Base-by-base conservation (phyloP, 2,113 vertebrate species). In the Xiphophorus couchianus region DNA sequence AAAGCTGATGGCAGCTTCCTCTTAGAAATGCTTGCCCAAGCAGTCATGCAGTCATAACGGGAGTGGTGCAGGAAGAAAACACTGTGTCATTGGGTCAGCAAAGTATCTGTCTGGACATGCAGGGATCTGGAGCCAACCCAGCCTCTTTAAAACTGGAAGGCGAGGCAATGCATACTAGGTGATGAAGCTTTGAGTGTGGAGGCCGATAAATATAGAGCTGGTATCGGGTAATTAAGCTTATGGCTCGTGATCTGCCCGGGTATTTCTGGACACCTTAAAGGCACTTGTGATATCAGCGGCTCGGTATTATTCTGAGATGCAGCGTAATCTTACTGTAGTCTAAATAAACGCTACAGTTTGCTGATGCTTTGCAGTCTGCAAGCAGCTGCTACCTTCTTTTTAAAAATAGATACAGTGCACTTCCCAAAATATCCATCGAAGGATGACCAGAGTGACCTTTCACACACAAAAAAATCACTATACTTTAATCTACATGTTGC, bases 271-370 rank as follows among this genome's bases (percentile, higher is more conserved):
- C 69, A 63, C 72, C 76, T 73, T 2, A 69, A 83, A 82, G 88
- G 91, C 92, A 89, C 63, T 71, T 80, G 88, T 22, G 44, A 66
- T 66, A 75, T 62, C 93, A 93, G 17, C 92, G 82, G 88, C 90
- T 90, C 89, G 88, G 77, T 30, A 27, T 17, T 93, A 91, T 93
- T 93, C 88, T 91, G 88, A 89, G 91, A 86, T 42, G 54, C 37
- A 44, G 82, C 70, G 81, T 54, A 67, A 86, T 31, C 73, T 60
- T 71, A 68, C 72, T 63, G 60, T 83, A 84, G 89, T 80, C 87
- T 90, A 92, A 91, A 94, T 87, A 90, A 84, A 83, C 64, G 69
- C 72, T 54, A 19, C 51, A 68, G 63, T 71, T 78, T 58, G 82
- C 87, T 75, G 83, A 89, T 66, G 86, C 80, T 74, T 60, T 51